These are phyloP conservation scores for Cataglyphis altisquamis DNA, from an alignment of 2,888 invertebrate genomes.

Conservation along the genomic window DNA sequence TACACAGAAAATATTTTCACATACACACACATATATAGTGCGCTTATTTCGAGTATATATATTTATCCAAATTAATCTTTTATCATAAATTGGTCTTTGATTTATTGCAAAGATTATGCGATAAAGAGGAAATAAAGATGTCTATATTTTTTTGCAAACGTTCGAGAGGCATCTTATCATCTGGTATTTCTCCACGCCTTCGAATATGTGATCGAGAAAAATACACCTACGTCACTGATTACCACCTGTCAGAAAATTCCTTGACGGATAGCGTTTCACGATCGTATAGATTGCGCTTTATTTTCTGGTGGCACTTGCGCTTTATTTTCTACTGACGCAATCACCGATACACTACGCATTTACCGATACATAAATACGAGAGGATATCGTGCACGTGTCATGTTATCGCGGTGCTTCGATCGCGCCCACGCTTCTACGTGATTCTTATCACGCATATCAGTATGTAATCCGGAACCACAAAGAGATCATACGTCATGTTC, in stretches of 20 bases:
- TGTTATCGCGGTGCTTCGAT: slow-evolving; percentile 23
- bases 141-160: background rate
- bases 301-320: slow-evolving; percentile 20
- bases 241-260: background rate
- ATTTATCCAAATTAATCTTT: background rate
- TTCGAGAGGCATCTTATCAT: slow-evolving; percentile 26
- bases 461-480: slow-evolving; percentile 8
- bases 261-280: background rate
- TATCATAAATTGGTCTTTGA: background rate
- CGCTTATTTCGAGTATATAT: background rate
- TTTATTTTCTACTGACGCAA: slow-evolving; percentile 59
- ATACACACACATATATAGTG: background rate
- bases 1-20: no score
- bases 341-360: background rate
- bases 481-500: slow-evolving; percentile 50
- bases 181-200: slow-evolving; percentile 26
- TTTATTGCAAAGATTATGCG: background rate
- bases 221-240: slow-evolving; percentile 38
- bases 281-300: background rate
- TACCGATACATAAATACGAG: slow-evolving; percentile 13
- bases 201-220: slow-evolving; percentile 50
- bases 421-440: background rate
- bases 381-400: slow-evolving; percentile 29
- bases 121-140: background rate
- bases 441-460: slow-evolving; percentile 14